These are phyloP conservation scores for Synanthedon vespiformis DNA, from an alignment of 2,888 invertebrate species.

Conservation along the genomic window DNA sequence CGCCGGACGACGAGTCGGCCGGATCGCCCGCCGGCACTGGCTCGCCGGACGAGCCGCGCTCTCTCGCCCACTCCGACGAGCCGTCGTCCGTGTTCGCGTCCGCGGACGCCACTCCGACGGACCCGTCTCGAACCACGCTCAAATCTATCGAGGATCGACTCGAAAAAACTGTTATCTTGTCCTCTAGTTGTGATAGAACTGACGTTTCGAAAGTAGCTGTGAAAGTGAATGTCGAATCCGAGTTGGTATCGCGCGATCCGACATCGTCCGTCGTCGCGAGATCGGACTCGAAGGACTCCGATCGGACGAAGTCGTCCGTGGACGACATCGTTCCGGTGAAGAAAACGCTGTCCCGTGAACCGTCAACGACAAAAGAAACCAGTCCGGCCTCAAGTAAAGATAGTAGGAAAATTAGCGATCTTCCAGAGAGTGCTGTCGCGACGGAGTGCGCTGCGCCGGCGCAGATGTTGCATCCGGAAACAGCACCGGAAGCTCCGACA, in stretches of 20 bases:
- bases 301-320: conserved; percentile 24
- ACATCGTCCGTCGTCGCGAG: conserved; percentile 1
- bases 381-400: conserved; percentile 33
- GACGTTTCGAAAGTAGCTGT: conserved; percentile 22
- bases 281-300: conserved; percentile 22
- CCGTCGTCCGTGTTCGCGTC: conserved; percentile 61
- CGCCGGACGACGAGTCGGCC: conserved; percentile 70
- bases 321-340: conserved; percentile 21
- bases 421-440: conserved; percentile 19
- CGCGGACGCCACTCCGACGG: conserved; percentile 52
- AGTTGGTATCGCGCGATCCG: conserved; percentile 19
- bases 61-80: conserved; percentile 49
- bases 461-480: neutral
- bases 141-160: conserved; percentile 15
- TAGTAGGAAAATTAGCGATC: conserved; percentile 28
- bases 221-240: conserved; percentile 7
- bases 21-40: conserved; percentile 32
- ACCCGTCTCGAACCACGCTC: conserved; percentile 22
- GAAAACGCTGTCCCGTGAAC: conserved; percentile 18
- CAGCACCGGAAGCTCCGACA: neutral
- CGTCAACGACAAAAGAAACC: conserved; percentile 34
- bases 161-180: conserved; percentile 10
- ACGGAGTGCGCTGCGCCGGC: conserved; percentile 6
- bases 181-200: conserved; percentile 18
- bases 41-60: conserved; percentile 45